Conservation (phyloP, 2,797 vertebrate species). For the Anguilla pacifica region DNA sequence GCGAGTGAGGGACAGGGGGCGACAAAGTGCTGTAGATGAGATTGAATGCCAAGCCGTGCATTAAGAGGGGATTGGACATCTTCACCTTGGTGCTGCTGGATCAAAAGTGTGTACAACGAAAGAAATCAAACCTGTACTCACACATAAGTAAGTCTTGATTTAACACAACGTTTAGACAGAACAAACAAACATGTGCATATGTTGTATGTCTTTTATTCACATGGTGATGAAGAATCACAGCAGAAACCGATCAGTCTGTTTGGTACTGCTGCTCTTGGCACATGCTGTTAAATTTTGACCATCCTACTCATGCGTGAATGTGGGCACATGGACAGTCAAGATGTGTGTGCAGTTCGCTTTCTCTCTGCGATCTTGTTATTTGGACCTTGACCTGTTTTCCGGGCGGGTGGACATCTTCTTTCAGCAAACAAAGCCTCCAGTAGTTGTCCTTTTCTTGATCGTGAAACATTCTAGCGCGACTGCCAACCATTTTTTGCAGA, state of each 20-base stretch:
- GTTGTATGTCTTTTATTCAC: background rate
- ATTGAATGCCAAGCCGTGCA: background rate
- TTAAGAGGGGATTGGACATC: too few species aligned
- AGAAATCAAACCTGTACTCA: too few species aligned
- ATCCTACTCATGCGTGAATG: background rate
- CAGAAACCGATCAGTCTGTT: background rate
- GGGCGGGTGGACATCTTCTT: background rate
- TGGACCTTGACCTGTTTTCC: background rate
- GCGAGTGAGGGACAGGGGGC: background rate
- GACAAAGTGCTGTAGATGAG: conserved; percentile 4
- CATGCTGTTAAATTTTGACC: background rate
- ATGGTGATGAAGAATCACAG: background rate
- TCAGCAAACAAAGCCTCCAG: background rate
- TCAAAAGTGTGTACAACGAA: background rate
- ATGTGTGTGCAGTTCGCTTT: background rate
- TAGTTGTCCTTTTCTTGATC: background rate
- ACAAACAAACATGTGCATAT: background rate
- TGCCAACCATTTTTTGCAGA: background rate
- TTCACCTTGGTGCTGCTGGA: background rate
- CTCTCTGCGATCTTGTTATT: background rate
- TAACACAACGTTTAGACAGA: too few species aligned
- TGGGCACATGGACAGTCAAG: background rate
- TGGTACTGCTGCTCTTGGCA: background rate
- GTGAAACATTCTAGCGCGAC: background rate
- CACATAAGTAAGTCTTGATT: too few species aligned